phyloP scores from a whole-genome alignment of 2,797 vertebrate genomes.

The Trachurus trachurus region DNA sequence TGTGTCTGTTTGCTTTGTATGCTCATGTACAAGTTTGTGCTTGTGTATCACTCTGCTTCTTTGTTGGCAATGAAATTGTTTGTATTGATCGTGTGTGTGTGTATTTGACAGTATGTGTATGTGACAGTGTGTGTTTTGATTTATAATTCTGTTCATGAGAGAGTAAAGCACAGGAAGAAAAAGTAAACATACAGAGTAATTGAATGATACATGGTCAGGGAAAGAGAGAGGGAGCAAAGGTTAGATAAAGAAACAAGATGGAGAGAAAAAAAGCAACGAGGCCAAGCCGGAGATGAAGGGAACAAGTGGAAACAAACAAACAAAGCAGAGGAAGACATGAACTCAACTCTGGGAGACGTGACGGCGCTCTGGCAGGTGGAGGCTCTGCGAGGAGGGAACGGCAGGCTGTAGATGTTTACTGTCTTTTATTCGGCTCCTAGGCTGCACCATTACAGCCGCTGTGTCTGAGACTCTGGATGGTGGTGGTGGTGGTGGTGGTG shows the following conservation, averaged over 20 bases:
- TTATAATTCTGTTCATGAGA: conserved; percentile 33
- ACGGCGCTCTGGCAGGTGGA: conserved; percentile 12
- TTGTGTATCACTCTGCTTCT: conserved; percentile 10
- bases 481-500: background rate
- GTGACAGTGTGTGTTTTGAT: conserved; percentile 34
- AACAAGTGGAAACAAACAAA: background rate
- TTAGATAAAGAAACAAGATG: conserved; percentile 6
- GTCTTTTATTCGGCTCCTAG: conserved; percentile 33
- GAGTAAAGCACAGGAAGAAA: background rate
- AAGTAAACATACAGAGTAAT: conserved; percentile 32
- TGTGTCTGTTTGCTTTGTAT: conserved; percentile 1
- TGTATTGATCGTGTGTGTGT: conserved; percentile 41
- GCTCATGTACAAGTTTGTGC: background rate
- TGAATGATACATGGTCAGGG: conserved; percentile 21
- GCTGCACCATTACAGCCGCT: conserved; percentile 12
- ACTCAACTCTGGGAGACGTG: background rate
- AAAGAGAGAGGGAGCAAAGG: background rate
- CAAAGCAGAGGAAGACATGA: background rate
- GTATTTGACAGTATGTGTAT: conserved; percentile 10
- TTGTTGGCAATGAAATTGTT: conserved; percentile 26
- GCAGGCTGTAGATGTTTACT: conserved; percentile 20
- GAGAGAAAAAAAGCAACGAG: background rate
- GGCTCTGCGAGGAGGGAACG: background rate
- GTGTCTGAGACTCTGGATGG: conserved; percentile 8
- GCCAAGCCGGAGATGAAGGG: background rate